Evolutionary conservation across 1,140 invertebrate species (phyloP), one percentile per base, ranked within the genome.

Genomic region (Bombus superbus): DNA sequence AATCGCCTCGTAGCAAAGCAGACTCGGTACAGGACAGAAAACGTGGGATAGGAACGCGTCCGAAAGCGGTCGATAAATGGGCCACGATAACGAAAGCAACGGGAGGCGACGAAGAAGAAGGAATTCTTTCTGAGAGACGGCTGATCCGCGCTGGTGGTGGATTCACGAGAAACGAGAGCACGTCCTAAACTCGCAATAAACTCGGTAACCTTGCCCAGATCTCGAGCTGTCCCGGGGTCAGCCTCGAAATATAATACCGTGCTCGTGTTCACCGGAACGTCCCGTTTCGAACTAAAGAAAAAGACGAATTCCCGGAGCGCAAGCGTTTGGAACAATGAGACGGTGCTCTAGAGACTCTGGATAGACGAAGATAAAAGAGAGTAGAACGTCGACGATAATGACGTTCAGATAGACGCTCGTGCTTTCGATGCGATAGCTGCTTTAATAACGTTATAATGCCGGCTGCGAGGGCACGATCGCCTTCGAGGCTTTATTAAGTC

Each of bases 361-460:
- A 9, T 15, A 35, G 64, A 66, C 13, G 13, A 32, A 15, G 64
- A n/a, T 38, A n/a, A 53, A n/a, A 40, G 32, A 25, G 40, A 79
- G 76, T 76, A 57, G 79, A 87, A 86, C 83, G 71, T 84, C 71
- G 80, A 81, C 82, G 89, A 89, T 91, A 89, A 91, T 86, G 76
- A 87, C 66, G 84, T 59, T 35, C 25, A 2, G 35, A 81, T 40
- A 85, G 76, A 84, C 59, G 88, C 84, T 90, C 83, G 85, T 89
- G 89, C 90, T 72, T 92, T 92, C 90, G 88, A 93, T 89, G 72
- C 88, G 71, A 88, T 84, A 83, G 76, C 72, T 71, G 64, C 74
- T 93, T 93, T 90, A 93, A 93, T 91, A 93, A 91, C 81, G 86
- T 88, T 90, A 90, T 88, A 90, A 90, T 89, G 79, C 79, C 81